Evolutionary conservation across 2,888 invertebrate genomes (phyloP).

Genomic region (Drosophila austrosaltans): DNA sequence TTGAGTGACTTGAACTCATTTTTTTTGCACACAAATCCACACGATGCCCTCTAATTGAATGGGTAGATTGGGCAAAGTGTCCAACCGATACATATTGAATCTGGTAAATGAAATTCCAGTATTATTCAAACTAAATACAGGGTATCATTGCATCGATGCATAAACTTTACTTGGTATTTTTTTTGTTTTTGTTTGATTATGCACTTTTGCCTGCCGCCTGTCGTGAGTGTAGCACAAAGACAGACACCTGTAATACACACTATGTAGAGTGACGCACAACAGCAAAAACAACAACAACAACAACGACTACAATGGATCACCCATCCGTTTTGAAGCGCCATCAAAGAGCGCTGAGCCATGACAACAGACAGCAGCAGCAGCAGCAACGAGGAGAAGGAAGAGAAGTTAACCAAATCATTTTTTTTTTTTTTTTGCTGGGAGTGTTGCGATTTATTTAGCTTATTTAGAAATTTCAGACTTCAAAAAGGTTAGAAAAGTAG

Average conservation of each 20-base stretch:
- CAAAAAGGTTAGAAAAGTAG: too few relatives aligned
- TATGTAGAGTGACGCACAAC: conserved; percentile 38
- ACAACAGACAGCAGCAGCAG: conserved; percentile 39
- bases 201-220: conserved; percentile 43
- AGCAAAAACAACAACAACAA: not conserved
- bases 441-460: conserved; percentile 59
- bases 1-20: conserved; percentile 1
- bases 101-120: too few relatives aligned
- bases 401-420: not conserved
- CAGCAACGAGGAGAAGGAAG: not conserved
- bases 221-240: not conserved
- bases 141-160: not conserved
- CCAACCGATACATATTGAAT: too few relatives aligned
- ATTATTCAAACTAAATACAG: conserved; percentile 24
- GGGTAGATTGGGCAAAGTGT: conserved; percentile 8
- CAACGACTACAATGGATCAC: conserved; percentile 40
- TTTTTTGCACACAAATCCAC: not conserved
- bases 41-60: conserved; percentile 13
- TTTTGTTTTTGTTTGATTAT: conserved; percentile 22
- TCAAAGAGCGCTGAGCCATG: conserved; percentile 64
- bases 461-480: conserved; percentile 59
- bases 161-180: conserved; percentile 58
- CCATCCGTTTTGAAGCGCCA: conserved; percentile 52
- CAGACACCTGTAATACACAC: conserved; percentile 59
- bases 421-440: not conserved